phyloP scores from a whole-genome alignment of 2,797 vertebrate species.

The Pagetopsis macropterus region DNA sequence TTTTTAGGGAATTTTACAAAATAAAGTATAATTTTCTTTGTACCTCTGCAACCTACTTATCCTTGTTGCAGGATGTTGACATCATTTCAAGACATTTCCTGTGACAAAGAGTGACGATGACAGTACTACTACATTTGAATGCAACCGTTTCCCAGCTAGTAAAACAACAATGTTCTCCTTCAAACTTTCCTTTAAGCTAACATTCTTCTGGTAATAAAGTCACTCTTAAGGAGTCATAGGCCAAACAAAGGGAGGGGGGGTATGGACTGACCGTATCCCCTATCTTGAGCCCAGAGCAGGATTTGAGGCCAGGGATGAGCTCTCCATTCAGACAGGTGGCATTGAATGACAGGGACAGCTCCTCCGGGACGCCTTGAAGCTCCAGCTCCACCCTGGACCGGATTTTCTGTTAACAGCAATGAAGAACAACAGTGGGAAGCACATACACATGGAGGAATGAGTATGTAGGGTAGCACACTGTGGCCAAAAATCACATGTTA shows the following conservation, averaged over 20 bases:
- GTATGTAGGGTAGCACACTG: rapidly evolving
- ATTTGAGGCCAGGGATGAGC: constrained; percentile 92
- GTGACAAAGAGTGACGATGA: not conserved
- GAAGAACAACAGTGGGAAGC: not conserved
- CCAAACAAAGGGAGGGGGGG: too few species aligned
- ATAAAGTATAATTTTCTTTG: not conserved
- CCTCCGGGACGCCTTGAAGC: constrained; percentile 93
- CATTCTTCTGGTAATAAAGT: not conserved
- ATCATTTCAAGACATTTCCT: not conserved
- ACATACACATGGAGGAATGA: not conserved
- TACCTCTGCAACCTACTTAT: not conserved
- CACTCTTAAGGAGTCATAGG: rapidly evolving
- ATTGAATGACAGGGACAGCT: constrained; percentile 93
- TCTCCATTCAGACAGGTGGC: constrained; percentile 94
- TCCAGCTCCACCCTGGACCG: constrained; percentile 97
- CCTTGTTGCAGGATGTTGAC: not conserved
- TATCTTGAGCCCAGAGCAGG: constrained; percentile 95
- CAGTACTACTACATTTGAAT: not conserved
- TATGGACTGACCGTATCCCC: constrained; percentile 90
- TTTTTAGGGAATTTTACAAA: not conserved
- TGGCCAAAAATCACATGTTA: not conserved
- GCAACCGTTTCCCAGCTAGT: not conserved
- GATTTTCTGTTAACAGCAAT: constrained; percentile 87
- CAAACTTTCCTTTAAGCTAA: not conserved
- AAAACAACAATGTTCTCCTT: not conserved